Evolutionary conservation across 2,113 vertebrate genomes (phyloP).

Genomic region (Arothron firmamentum): DNA sequence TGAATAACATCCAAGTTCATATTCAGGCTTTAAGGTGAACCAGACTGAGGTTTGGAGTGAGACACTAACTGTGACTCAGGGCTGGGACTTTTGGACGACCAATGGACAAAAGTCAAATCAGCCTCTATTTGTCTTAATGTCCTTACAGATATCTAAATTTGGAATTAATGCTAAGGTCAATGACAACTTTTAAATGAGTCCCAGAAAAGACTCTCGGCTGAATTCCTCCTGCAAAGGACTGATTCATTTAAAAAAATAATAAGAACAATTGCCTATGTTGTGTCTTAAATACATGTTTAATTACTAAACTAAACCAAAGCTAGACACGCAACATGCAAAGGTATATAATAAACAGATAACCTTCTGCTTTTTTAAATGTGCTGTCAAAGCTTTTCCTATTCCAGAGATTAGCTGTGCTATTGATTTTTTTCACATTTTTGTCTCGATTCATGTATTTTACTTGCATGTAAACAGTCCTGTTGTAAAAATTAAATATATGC

Average conservation of each 20-base stretch:
- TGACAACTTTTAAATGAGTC: conserved; percentile 66
- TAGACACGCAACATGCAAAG: too few relatives aligned
- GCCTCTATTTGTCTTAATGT: too few relatives aligned
- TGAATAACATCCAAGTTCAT: conserved; percentile 21
- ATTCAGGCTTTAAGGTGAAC: conserved; percentile 41
- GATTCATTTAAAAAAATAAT: too few relatives aligned
- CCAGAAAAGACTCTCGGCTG: conserved; percentile 7
- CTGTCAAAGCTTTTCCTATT: conserved; percentile 21
- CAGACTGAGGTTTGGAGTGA: conserved; percentile 46
- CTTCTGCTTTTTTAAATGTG: background rate
- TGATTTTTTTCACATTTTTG: conserved; percentile 4
- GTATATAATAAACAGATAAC: too few relatives aligned
- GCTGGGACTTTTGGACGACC: conserved; percentile 37
- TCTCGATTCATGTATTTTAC: conserved; percentile 10
- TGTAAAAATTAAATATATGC: conserved; percentile 2
- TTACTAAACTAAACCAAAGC: too few relatives aligned
- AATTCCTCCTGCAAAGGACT: too few relatives aligned
- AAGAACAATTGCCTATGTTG: too few relatives aligned
- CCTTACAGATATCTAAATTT: background rate
- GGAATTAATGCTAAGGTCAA: conserved; percentile 48
- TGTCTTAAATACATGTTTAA: too few relatives aligned
- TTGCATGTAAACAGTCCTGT: background rate
- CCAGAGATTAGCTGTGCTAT: too few relatives aligned
- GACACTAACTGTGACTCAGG: conserved; percentile 41
- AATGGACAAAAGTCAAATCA: conserved; percentile 23